A percentile compares a stretch with the other conserved stretches of the same genome.
These are phyloP conservation scores for Patella pellucida DNA, from an alignment of 2,888 invertebrate species.

Conservation along the genomic window DNA sequence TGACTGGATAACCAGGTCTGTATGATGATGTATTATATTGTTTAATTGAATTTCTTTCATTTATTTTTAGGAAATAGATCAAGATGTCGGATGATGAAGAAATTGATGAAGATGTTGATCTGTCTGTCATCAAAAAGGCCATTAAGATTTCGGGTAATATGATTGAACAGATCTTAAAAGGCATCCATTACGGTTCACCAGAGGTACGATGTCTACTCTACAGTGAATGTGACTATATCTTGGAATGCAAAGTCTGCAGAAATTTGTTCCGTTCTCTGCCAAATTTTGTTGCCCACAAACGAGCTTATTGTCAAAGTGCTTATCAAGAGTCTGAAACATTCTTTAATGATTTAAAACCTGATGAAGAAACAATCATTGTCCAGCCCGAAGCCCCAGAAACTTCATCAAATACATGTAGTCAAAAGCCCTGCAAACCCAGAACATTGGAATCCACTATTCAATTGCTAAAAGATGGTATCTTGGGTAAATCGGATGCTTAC, in stretches of 20 bases:
- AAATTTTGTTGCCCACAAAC: conserved; percentile 91
- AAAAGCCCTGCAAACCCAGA: conserved; percentile 8
- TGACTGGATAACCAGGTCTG: too few species aligned
- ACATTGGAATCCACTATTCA: conserved; percentile 32
- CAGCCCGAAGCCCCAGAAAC: conserved; percentile 51
- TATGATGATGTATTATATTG: too few species aligned
- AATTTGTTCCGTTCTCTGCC: conserved; percentile 88
- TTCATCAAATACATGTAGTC: conserved; percentile 1
- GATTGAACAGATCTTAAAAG: conserved; percentile 76
- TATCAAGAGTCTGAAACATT: conserved; percentile 33
- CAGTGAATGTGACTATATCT: conserved; percentile 88
- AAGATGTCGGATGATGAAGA: neutral
- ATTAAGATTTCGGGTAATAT: conserved; percentile 53
- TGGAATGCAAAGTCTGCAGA: conserved; percentile 90
- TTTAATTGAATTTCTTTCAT: too few species aligned
- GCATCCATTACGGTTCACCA: conserved; percentile 81
- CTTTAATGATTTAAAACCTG: conserved; percentile 72
- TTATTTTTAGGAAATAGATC: neutral
- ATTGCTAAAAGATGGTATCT: conserved; percentile 44
- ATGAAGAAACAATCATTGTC: conserved; percentile 53
- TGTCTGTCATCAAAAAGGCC: conserved; percentile 56
- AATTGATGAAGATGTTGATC: conserved; percentile 46
- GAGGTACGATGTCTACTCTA: conserved; percentile 83
- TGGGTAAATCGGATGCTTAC: conserved; percentile 53
- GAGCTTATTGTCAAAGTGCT: conserved; percentile 79